Evolutionary conservation across 1,140 invertebrate genomes (phyloP).

Genomic region (Chymomyza costata): DNA sequence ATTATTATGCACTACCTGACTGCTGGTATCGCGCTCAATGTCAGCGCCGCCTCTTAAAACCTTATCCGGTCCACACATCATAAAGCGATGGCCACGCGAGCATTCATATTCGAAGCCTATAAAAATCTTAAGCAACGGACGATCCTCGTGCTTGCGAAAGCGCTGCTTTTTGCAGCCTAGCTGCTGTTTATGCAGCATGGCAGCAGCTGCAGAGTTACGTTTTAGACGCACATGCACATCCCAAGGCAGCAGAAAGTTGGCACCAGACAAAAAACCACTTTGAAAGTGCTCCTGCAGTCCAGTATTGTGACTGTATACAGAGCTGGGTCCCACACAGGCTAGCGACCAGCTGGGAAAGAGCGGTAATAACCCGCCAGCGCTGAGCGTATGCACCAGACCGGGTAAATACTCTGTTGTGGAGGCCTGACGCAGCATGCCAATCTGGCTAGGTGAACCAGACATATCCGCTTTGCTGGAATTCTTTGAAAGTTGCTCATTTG

Average conservation of each 20-base stretch:
- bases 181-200: conserved; percentile 23
- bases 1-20: conserved; percentile 87
- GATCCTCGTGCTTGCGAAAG: conserved; percentile 64
- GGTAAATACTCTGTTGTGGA: conserved; percentile 93
- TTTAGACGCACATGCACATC: conserved; percentile 87
- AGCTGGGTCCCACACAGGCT: conserved; percentile 91
- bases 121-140: conserved; percentile 93
- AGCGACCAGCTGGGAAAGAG: conserved; percentile 95
- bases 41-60: conserved; percentile 87
- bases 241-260: conserved; percentile 96
- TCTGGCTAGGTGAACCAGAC: no score
- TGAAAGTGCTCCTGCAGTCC: conserved; percentile 86
- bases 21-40: conserved; percentile 87
- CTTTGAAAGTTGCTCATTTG: conserved; percentile 2
- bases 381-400: conserved; percentile 90
- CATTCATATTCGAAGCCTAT: conserved; percentile 98
- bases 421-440: conserved; percentile 77
- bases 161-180: conserved; percentile 48
- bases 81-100: conserved; percentile 93
- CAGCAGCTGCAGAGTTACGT: conserved; percentile 39
- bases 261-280: conserved; percentile 90
- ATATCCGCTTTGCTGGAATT: conserved; percentile 14
- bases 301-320: conserved; percentile 92
- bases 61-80: conserved; percentile 92
- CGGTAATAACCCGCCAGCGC: conserved; percentile 86